Evolutionary conservation across 1,140 invertebrate species (phyloP), one percentile per base, ranked within the genome.

Genomic region (Drosophila trapezifrons): DNA sequence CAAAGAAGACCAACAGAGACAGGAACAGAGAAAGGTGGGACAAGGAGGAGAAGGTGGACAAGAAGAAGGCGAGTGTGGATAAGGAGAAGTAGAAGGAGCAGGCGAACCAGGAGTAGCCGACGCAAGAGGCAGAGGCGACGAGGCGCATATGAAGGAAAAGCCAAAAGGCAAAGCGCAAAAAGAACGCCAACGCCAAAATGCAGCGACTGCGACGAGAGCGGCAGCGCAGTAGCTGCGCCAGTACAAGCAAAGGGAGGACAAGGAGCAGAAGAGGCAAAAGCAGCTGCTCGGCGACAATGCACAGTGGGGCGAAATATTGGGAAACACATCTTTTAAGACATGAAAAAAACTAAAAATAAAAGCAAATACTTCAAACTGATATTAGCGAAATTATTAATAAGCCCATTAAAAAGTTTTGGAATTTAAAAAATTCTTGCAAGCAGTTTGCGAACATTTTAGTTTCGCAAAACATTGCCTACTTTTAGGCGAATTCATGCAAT

Each of bases 151-250:
- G 73, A 77, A 77, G 74, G 74, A 87, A 83, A 81, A 82, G 84
- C 71, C 67, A 89, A 87, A 89, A 89, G 76, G 79, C 83, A 74
- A 77, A 87, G 72, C 62, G 84, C 84, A 87, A 80, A 78, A 89
- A 82, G 75, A 82, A 87, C 83, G 84, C 81, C 82, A 85, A 86
- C 81, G 82, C 84, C 72, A 83, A 89, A 87, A 74, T 87, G 79
- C 83, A 84, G 77, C 80, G 58, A 74, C 78, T 51, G 63, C 71
- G 64, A 52, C 57, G 45, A 51, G 42, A 20, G 45, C 51, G 51
- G 22, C 67, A 58, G 66, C 66, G 66, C 65, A 75, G 70, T 73
- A 54, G 20, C 49, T 27, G 62, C 59, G 22, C 4, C 42, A 51
- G 37, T 18, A 64, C 20, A 51, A 54, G 46, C 27, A 42, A 22